Conservation (phyloP, 2,888 invertebrate genomes). For the Xylophagus ater region DNA sequence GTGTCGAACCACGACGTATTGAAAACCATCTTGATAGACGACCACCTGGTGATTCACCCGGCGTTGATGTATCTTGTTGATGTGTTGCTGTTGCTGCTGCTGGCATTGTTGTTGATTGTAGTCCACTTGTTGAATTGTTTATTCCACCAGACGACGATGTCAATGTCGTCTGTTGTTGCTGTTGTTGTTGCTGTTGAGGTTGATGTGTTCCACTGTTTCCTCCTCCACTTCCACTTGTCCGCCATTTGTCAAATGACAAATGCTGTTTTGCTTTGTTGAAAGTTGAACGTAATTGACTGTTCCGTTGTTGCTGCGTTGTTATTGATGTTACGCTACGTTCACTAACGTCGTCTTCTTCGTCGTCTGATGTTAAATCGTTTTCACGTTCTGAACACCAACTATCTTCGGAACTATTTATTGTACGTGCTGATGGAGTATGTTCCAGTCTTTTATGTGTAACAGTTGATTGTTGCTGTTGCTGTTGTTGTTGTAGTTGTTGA, state of each 20-base stretch:
- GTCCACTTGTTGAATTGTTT: constrained; percentile 12
- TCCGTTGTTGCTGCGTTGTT: constrained; percentile 44
- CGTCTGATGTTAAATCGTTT: constrained; percentile 3
- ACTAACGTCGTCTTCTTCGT: constrained; percentile 51
- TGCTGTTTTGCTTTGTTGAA: constrained; percentile 71
- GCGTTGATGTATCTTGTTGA: constrained; percentile 39
- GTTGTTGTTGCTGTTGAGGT: constrained; percentile 17
- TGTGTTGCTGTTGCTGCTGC: constrained; percentile 18
- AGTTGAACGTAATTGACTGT: constrained; percentile 67
- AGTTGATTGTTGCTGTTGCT: constrained; percentile 43
- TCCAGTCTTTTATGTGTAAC: constrained; percentile 32
- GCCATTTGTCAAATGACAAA: constrained; percentile 64
- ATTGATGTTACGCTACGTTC: constrained; percentile 28
- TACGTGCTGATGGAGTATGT: constrained; percentile 29
- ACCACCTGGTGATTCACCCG: constrained; percentile 62
- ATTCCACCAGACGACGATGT: constrained; percentile 9
- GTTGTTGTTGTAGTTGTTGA: constrained; percentile 20
- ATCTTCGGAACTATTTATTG: constrained; percentile 45
- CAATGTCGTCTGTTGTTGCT: constrained; percentile 22
- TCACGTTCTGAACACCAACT: constrained; percentile 47
- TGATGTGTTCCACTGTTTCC: constrained; percentile 27
- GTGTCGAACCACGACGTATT: constrained; percentile 68
- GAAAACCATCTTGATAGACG: constrained; percentile 82
- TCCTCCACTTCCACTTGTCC: constrained; percentile 39
- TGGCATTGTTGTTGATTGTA: constrained; percentile 18